These are phyloP conservation scores for Bradypodion ventrale DNA, from an alignment of 2,797 vertebrate species.

Conservation along the genomic window DNA sequence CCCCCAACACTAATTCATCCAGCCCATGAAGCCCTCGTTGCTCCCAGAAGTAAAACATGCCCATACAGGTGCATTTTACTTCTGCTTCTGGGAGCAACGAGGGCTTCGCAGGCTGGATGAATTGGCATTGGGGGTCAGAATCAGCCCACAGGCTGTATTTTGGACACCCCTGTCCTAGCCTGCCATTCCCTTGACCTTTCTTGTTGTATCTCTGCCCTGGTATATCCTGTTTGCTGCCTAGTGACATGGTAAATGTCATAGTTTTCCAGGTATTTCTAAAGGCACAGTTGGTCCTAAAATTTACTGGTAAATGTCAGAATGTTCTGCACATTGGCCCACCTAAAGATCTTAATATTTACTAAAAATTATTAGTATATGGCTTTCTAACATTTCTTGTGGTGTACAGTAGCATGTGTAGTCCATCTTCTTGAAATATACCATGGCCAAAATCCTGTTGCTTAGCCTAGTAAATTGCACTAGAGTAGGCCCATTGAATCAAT, in stretches of 20 bases:
- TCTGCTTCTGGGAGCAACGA: too few relatives aligned
- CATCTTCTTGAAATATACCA: neutral
- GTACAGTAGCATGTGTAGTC: neutral
- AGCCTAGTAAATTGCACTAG: too few relatives aligned
- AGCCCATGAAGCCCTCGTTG: too few relatives aligned
- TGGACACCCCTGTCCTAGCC: too few relatives aligned
- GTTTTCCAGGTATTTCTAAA: neutral
- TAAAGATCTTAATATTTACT: neutral
- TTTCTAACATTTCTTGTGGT: neutral
- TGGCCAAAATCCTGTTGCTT: too few relatives aligned
- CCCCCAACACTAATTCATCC: too few relatives aligned
- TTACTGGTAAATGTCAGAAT: neutral
- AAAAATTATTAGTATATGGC: neutral
- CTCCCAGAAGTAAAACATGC: too few relatives aligned
- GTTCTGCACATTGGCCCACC: neutral
- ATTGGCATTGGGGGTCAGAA: too few relatives aligned
- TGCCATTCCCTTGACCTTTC: neutral
- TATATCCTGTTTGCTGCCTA: neutral
- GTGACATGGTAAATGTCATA: neutral
- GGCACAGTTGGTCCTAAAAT: neutral
- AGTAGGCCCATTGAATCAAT: too few relatives aligned
- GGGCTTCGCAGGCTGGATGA: too few relatives aligned
- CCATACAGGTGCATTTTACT: too few relatives aligned
- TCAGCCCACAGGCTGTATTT: too few relatives aligned
- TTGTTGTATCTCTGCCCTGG: neutral